phyloP scores from a whole-genome alignment of 1,140 invertebrate species.

The Laupala kohalensis region DNA sequence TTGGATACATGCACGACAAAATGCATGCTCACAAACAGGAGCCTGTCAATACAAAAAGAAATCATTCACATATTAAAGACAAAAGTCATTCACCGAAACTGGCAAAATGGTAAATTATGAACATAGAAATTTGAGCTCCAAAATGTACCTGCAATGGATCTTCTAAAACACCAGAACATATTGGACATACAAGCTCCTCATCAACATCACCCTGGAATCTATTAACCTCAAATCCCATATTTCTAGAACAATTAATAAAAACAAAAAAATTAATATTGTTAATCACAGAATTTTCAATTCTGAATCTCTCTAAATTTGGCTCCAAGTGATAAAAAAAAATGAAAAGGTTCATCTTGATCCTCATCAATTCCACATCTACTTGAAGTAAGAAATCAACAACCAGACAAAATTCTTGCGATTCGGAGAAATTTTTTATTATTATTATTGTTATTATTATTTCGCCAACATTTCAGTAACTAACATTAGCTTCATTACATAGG shows the following conservation, averaged over 20 bases:
- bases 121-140: not conserved
- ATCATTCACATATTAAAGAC: conserved; percentile 3
- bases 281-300: no score
- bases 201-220: conserved; percentile 83
- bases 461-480: no score
- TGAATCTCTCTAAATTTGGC: no score
- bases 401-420: no score
- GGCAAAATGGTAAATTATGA: not conserved
- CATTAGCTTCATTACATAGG: no score
- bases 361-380: no score
- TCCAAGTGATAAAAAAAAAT: no score
- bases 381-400: no score
- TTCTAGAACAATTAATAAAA: not conserved
- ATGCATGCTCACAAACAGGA: conserved; percentile 88
- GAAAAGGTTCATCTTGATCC: no score
- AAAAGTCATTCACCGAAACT: not conserved
- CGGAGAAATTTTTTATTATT: no score
- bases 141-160: conserved; percentile 76
- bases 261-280: no score
- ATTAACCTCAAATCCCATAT: conserved; percentile 79
- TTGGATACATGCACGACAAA: conserved; percentile 83
- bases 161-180: conserved; percentile 80
- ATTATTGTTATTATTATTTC: no score
- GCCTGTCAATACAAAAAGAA: conserved; percentile 46
- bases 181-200: conserved; percentile 82